Evolutionary conservation across 2,113 vertebrate genomes (phyloP).

Genomic region (Halichoeres trimaculatus): DNA sequence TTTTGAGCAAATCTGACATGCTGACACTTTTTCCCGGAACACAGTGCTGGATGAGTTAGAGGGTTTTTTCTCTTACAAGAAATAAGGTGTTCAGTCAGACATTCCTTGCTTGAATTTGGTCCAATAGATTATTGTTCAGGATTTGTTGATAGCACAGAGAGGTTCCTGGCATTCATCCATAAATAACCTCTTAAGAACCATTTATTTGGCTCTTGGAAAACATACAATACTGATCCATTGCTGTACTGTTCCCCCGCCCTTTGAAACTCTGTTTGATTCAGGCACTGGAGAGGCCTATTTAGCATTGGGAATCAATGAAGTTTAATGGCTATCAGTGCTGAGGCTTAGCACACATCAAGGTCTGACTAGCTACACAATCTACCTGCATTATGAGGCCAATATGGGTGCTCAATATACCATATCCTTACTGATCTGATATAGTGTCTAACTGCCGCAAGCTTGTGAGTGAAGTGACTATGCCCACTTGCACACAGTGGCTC

Average conservation of each 20-base stretch:
- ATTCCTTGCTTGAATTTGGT: slow-evolving; percentile 5
- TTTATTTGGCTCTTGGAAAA: slow-evolving; percentile 38
- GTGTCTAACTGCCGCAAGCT: slow-evolving; percentile 26
- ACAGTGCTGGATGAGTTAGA: slow-evolving; percentile 49
- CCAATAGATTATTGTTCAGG: slow-evolving; percentile 29
- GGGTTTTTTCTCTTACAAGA: slow-evolving; percentile 17
- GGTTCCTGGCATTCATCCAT: background rate
- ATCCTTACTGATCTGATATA: slow-evolving; percentile 38
- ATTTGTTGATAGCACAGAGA: slow-evolving; percentile 12
- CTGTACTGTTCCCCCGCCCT: slow-evolving; percentile 13
- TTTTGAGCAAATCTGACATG: slow-evolving; percentile 51
- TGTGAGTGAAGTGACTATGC: slow-evolving; percentile 41
- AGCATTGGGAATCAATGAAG: slow-evolving; percentile 57
- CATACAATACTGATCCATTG: slow-evolving; percentile 41
- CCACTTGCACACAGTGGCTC: slow-evolving; percentile 52
- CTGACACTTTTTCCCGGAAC: slow-evolving; percentile 47
- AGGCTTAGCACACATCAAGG: slow-evolving; percentile 54
- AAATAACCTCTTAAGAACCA: slow-evolving; percentile 31
- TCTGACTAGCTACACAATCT: slow-evolving; percentile 51
- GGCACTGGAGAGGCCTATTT: slow-evolving; percentile 39
- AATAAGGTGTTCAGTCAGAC: background rate
- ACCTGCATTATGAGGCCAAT: slow-evolving; percentile 55
- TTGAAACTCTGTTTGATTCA: slow-evolving; percentile 54
- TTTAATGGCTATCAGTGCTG: slow-evolving; percentile 55
- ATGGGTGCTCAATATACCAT: slow-evolving; percentile 36